phyloP scores from a whole-genome alignment of 2,888 invertebrate species.

The Amiota minor region DNA sequence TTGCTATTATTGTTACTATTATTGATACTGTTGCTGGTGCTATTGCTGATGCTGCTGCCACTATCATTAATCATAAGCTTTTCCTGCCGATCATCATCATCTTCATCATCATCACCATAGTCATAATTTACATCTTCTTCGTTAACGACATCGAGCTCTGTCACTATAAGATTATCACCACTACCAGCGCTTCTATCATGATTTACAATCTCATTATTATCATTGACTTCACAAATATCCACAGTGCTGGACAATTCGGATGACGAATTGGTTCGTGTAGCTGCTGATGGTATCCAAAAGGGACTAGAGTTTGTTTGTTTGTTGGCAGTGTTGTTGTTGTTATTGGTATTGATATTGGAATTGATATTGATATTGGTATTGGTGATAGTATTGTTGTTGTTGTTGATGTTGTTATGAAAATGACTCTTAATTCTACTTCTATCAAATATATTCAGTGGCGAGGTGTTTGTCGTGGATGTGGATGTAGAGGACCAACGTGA shows the following conservation, averaged over 20 bases:
- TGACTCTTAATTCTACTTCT: constrained; percentile 19
- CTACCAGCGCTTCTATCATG: constrained; percentile 33
- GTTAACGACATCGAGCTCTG: constrained; percentile 20
- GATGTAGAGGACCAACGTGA: constrained; percentile 52
- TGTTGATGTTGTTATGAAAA: constrained; percentile 46
- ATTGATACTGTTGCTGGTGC: constrained; percentile 42
- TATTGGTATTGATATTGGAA: no score
- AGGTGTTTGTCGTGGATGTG: constrained; percentile 47
- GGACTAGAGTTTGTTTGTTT: constrained; percentile 11
- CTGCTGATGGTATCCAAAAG: constrained; percentile 33
- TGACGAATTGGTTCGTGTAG: constrained; percentile 27
- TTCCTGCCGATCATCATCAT: constrained; percentile 46
- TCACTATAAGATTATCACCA: constrained; percentile 24
- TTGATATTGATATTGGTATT: constrained; percentile 32
- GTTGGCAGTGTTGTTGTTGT: constrained; percentile 36
- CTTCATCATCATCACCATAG: constrained; percentile 52
- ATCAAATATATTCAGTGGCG: constrained; percentile 31
- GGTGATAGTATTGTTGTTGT: constrained; percentile 43
- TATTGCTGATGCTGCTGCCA: constrained; percentile 38
- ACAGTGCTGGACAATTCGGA: constrained; percentile 38
- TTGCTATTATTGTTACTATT: constrained; percentile 41
- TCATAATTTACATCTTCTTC: constrained; percentile 25
- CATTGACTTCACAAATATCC: constrained; percentile 62
- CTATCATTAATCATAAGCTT: constrained; percentile 57
- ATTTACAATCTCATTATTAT: constrained; percentile 49